These are phyloP conservation scores for Anguilla megastoma DNA, from an alignment of 2,797 vertebrate species.

Conservation along the genomic window DNA sequence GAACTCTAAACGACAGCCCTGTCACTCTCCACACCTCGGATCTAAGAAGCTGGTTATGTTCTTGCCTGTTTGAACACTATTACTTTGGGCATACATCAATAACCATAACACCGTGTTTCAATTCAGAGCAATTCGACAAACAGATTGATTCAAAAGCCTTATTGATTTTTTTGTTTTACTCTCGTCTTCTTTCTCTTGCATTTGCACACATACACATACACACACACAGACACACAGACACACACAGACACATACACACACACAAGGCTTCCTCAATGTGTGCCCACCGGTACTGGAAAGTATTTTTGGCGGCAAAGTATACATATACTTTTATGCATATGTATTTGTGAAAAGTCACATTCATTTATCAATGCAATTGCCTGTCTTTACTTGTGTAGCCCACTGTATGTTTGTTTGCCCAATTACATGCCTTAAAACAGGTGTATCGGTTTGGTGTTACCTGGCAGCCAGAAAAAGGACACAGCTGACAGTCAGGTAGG, in stretches of 20 bases:
- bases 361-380: not conserved
- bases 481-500: constrained; percentile 90
- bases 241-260: not conserved
- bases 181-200: not conserved
- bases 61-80: not conserved
- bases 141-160: not conserved
- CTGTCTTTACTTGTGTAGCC: not conserved
- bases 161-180: not conserved
- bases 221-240: too few relatives aligned
- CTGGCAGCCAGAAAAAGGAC: constrained; percentile 91
- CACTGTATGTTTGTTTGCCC: not conserved
- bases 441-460: constrained; percentile 62
- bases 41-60: not conserved
- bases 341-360: not conserved
- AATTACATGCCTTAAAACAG: not conserved
- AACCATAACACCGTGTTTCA: not conserved
- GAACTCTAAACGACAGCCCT: not conserved
- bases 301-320: not conserved
- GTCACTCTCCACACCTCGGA: not conserved
- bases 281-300: not conserved
- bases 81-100: not conserved
- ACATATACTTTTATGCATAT: not conserved
- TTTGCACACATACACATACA: not conserved
- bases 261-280: not conserved
- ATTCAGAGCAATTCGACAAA: not conserved